Evolutionary conservation across 2,797 vertebrate species (phyloP), one percentile per base, ranked within the genome.

Genomic region (Silurus lanzhouensis): DNA sequence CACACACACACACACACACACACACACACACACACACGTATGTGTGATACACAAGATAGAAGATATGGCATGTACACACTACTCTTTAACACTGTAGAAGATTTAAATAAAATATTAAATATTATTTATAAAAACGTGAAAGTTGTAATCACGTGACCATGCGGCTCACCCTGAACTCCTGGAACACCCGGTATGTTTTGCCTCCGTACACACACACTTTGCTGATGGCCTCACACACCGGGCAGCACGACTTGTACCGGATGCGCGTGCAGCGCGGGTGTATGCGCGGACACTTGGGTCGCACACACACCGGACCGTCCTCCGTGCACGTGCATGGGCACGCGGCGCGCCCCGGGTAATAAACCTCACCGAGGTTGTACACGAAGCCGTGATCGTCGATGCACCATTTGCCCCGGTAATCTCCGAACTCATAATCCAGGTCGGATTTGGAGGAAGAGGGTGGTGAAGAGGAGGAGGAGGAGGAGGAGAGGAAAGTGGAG

Each of bases 271-370:
- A 96, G 63, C 93, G 89, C 0, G 95, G 94, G 85, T 95, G 95
- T 78, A 96, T 89, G 83, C 94, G 93, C 0, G 94, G 94, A 92
- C 95, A 96, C 88, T 89, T 93, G 66, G 95, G 93, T 46, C 91
- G 91, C 46, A 93, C 83, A 90, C 95, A 96, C 71, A 95, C 90
- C 0, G 95, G 95, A 0, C 95, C 95, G 81, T 94, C 92, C 66
- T 88, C 93, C 7, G 95, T 96, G 91, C 95, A 96, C 67, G 94
- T 95, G 92, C 95, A 96, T 4, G 95, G 95, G 27, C 95, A 96
- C 5, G 93, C 93, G 5, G 91, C 46, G n/a, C 92, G 89, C 48
- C 94, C 92, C 46, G 95, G 95, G 85, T 93, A 92, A 55, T 94
- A 96, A 0, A 94, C 90, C 85, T 95, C 93, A 9, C 95, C 95